These are phyloP conservation scores for Jacana jacana DNA, from an alignment of 2,113 vertebrate genomes.

Conservation along the genomic window DNA sequence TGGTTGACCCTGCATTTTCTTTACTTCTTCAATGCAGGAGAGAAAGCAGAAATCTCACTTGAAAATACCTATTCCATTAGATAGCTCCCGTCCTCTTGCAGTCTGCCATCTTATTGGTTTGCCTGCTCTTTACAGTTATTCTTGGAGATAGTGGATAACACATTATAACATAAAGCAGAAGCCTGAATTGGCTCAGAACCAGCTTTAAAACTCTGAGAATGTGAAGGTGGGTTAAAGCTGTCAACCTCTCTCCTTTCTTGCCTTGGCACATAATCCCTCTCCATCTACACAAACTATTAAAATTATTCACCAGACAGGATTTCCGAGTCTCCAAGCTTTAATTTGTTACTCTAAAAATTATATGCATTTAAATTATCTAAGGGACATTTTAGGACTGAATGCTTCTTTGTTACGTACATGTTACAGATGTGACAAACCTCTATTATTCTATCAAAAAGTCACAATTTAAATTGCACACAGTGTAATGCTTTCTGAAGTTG, in stretches of 20 bases:
- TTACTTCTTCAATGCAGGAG: neutral
- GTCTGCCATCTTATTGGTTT: neutral
- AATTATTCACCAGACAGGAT: neutral
- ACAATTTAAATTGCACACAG: constrained; percentile 56
- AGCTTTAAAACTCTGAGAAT: neutral
- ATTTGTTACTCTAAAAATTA: neutral
- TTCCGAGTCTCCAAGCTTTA: neutral
- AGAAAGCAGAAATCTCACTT: neutral
- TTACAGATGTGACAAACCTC: constrained; percentile 57
- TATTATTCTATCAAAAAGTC: constrained; percentile 28
- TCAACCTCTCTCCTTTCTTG: neutral
- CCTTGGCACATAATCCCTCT: neutral
- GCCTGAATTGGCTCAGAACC: neutral
- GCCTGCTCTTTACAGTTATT: neutral
- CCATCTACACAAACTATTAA: neutral
- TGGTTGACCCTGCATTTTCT: neutral
- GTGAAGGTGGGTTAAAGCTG: neutral
- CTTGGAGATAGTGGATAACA: neutral
- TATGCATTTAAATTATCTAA: constrained; percentile 6
- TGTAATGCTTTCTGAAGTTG: constrained; percentile 36
- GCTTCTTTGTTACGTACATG: constrained; percentile 19
- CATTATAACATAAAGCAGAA: neutral
- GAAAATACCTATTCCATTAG: neutral
- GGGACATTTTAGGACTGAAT: constrained; percentile 5
- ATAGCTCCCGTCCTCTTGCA: neutral